phyloP scores from a whole-genome alignment of 2,113 vertebrate genomes.

The Brachypodius melanocephalos region DNA sequence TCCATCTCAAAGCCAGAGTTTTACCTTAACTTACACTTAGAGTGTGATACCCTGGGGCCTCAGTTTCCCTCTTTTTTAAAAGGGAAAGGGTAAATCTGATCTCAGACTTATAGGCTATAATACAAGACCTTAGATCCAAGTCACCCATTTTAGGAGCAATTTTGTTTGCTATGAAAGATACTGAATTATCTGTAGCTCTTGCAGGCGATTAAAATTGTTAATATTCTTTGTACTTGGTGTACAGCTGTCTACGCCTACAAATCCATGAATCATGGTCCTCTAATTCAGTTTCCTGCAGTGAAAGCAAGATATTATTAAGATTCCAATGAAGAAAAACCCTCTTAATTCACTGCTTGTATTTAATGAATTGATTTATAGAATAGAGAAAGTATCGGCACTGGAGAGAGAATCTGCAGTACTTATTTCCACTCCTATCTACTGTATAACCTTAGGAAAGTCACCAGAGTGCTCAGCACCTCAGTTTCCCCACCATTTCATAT shows the following conservation, averaged over 20 bases:
- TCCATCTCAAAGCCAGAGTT: neutral
- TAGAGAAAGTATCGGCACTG: neutral
- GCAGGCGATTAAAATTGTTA: neutral
- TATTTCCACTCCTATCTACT: neutral
- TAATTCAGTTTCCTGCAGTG: neutral
- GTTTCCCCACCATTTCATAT: neutral
- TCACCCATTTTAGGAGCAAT: neutral
- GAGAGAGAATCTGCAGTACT: neutral
- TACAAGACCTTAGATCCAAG: neutral
- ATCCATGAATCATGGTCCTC: neutral
- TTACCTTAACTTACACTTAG: neutral
- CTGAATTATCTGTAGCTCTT: neutral
- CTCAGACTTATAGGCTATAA: neutral
- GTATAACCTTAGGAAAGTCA: neutral
- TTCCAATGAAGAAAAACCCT: neutral
- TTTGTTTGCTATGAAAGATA: neutral
- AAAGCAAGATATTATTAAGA: neutral
- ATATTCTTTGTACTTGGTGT: constrained; percentile 6
- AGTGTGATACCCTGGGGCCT: neutral
- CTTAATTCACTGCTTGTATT: neutral
- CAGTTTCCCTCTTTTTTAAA: neutral
- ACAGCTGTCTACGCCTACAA: constrained; percentile 14
- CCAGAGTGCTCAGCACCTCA: neutral
- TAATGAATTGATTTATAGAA: neutral
- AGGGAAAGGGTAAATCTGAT: neutral